Conservation (phyloP, 2,797 vertebrate genomes). For the Pelobates cultripes region DNA sequence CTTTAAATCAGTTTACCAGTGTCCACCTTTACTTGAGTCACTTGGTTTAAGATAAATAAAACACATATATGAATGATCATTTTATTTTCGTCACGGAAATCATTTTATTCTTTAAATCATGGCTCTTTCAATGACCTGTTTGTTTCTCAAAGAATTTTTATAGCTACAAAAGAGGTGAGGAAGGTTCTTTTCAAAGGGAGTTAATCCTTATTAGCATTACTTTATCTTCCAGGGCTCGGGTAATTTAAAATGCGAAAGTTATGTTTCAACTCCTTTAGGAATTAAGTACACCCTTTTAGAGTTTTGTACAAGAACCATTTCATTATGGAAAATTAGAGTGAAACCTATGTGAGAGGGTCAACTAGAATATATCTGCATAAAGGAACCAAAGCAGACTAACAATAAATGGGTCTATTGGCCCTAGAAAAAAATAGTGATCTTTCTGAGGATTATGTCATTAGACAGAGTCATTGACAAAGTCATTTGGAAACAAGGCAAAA, state of each 20-base stretch:
- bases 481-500: too few relatives aligned
- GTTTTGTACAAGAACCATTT: conserved; percentile 39
- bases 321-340: conserved; percentile 29
- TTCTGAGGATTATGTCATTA: conserved; percentile 20
- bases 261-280: conserved; percentile 43
- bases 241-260: conserved; percentile 51
- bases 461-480: not conserved
- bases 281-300: conserved; percentile 38
- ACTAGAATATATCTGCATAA: conserved; percentile 31
- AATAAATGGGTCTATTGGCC: conserved; percentile 2
- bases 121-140: conserved; percentile 52
- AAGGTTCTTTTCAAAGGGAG: conserved; percentile 50
- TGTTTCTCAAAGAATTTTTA: conserved; percentile 53
- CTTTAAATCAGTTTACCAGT: conserved; percentile 25
- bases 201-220: conserved; percentile 52
- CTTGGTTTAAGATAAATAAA: not conserved
- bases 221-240: conserved; percentile 49
- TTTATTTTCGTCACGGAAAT: conserved; percentile 12
- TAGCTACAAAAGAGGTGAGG: conserved; percentile 49
- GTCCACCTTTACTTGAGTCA: conserved; percentile 33
- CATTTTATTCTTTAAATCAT: conserved; percentile 24
- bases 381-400: not conserved
- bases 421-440: not conserved
- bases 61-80: conserved; percentile 17
- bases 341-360: conserved; percentile 40